Percentiles rank a stretch among this genome's conserved stretches.
These are phyloP conservation scores for Salvelinus alpinus DNA, from an alignment of 2,113 vertebrate genomes.

Conservation along the genomic window DNA sequence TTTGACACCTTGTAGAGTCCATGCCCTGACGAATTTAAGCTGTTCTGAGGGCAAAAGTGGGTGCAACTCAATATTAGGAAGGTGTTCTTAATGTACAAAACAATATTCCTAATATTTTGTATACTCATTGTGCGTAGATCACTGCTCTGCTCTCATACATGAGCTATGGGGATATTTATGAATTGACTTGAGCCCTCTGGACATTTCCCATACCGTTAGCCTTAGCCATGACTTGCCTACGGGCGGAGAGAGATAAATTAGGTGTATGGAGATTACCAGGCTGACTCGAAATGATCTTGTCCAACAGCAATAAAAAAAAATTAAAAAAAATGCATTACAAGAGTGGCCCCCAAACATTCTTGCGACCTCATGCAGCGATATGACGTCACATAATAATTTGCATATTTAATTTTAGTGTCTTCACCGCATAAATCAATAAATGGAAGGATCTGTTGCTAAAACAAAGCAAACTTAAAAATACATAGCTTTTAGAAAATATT, in stretches of 20 bases:
- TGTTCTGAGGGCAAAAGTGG: too few species aligned
- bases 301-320: constrained; percentile 3
- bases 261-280: background rate
- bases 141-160: background rate
- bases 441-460: background rate
- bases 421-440: background rate
- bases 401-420: constrained; percentile 8
- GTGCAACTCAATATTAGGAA: too few species aligned
- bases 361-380: background rate
- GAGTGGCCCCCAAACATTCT: background rate
- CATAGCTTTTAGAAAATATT: background rate
- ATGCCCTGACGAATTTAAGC: too few species aligned
- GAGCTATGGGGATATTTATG: background rate
- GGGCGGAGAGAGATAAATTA: background rate
- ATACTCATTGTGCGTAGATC: background rate
- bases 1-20: too few species aligned
- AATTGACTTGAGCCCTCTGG: background rate
- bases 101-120: background rate
- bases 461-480: background rate
- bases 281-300: background rate
- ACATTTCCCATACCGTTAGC: background rate
- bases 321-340: constrained; percentile 8
- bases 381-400: background rate
- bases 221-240: background rate
- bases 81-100: background rate